Evolutionary conservation across 2,888 invertebrate genomes (phyloP).

Genomic region (Mimumesa dahlbomi): DNA sequence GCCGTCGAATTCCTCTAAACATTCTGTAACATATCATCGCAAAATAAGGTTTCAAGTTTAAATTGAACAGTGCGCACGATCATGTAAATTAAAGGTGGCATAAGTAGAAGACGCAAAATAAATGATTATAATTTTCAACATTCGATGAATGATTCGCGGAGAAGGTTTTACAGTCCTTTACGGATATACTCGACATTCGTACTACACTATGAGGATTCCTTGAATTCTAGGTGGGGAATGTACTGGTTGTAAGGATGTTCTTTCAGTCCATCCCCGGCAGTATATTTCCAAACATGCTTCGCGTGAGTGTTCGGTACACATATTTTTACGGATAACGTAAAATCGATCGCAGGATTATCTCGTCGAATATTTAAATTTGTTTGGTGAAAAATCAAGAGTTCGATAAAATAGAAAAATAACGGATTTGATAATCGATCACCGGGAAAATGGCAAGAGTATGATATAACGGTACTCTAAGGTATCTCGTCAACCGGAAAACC

Average conservation of each 20-base stretch:
- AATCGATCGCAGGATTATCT: background rate
- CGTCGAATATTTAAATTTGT: background rate
- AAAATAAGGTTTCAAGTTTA: too few species aligned
- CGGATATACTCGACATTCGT: constrained; percentile 6
- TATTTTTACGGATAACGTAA: too few species aligned
- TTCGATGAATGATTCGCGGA: background rate
- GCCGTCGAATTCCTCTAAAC: too few species aligned
- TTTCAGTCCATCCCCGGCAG: constrained; percentile 52
- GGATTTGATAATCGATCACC: background rate
- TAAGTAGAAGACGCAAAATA: too few species aligned
- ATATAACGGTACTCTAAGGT: constrained; percentile 4
- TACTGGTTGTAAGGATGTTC: constrained; percentile 41
- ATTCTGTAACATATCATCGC: too few species aligned
- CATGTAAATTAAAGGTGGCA: too few species aligned
- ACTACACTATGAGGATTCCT: constrained; percentile 26
- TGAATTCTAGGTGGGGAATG: constrained; percentile 49
- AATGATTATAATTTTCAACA: too few species aligned
- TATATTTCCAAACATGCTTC: constrained; percentile 43
- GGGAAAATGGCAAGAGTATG: background rate
- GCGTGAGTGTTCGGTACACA: constrained; percentile 17
- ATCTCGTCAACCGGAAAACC: background rate
- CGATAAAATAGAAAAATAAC: background rate
- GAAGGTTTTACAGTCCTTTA: constrained; percentile 2
- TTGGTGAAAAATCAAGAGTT: background rate
- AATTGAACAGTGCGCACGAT: too few species aligned